Base-by-base conservation (phyloP, 2,888 invertebrate genomes). In the Andricus quercusramuli region DNA sequence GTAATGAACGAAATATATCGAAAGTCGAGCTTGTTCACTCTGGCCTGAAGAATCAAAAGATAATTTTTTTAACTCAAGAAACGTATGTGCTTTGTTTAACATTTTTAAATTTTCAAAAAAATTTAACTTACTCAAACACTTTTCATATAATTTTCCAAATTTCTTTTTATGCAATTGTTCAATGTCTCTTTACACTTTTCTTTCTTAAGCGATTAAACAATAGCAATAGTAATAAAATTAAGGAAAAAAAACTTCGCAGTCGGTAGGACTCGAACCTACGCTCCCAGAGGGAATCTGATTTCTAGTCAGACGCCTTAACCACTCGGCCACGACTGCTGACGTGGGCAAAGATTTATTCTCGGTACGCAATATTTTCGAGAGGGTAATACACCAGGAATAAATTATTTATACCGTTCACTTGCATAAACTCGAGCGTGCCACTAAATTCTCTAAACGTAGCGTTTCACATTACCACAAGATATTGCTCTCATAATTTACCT, bases 191-290 rank as follows among this genome's bases (percentile, higher is more conserved):
- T 13, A 13, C 13, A 2, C 13, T 11, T 41, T 41, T 41, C 11
- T 37, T 37, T 3, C 11, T 1, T 41, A 13, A 3, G 2, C 13
- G 41, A 41, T 41, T 41, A 41, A 41, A 41, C 11, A 41, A 41
- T 41, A 41, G 3, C 13, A 41, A 41, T 41, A 3, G 11, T 41
- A 41, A 41, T 11, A 41, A 41, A 41, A 41, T 41, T 41, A 41
- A 13, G 13, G 9, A 70, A 78, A 77, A 64, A 76, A 83, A 70
- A 41, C 13, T 15, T 89, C 96, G 96, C 96, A 96, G 96, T 95
- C 96, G 96, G 96, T 96, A 96, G 96, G 96, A 96, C 96, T 96
- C 96, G 96, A 96, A 96, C 96, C 96, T 96, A 96, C 96, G 96
- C 96, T 96, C 96, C 96, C 96, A 96, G 96, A 96, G 96, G 96